A percentile compares a stretch with the other conserved stretches of the same genome.
Evolutionary conservation across 2,888 invertebrate species (phyloP).

Genomic region (Sphinx pinastri): DNA sequence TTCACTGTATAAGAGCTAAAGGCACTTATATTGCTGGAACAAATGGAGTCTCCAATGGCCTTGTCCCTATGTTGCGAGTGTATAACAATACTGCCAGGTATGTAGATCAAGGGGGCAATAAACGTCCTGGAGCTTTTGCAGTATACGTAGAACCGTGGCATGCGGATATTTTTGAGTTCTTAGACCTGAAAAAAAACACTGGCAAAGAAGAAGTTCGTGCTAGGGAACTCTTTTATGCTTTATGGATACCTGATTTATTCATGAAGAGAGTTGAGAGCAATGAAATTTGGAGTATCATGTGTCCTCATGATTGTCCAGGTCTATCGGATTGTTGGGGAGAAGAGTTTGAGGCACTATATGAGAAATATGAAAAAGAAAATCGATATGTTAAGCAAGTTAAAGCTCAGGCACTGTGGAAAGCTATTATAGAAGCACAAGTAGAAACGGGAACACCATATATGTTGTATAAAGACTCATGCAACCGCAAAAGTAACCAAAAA

Average conservation of each 20-base stretch:
- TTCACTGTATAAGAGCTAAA: slow-evolving; percentile 96
- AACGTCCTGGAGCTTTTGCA: slow-evolving; percentile 98
- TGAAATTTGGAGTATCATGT: slow-evolving; percentile 97
- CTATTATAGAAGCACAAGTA: slow-evolving; percentile 96
- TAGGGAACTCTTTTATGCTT: slow-evolving; percentile 96
- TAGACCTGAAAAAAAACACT: slow-evolving; percentile 97
- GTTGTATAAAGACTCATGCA: slow-evolving; percentile 98
- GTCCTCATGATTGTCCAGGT: slow-evolving; percentile 96
- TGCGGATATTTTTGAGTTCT: slow-evolving; percentile 97
- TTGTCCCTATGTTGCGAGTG: slow-evolving; percentile 97
- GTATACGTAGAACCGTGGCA: slow-evolving; percentile 99
- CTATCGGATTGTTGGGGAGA: slow-evolving; percentile 97
- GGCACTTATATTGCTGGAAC: slow-evolving; percentile 97
- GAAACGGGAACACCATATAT: slow-evolving; percentile 99
- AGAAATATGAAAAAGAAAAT: slow-evolving; percentile 92
- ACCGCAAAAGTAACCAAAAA: slow-evolving; percentile 98
- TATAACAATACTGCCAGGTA: slow-evolving; percentile 98
- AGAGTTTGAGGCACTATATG: slow-evolving; percentile 95
- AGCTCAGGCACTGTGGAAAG: slow-evolving; percentile 96
- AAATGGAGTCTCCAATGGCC: slow-evolving; percentile 96
- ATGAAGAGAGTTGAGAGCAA: slow-evolving; percentile 96
- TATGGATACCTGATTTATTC: slow-evolving; percentile 99
- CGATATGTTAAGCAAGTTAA: slow-evolving; percentile 87
- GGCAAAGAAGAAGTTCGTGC: slow-evolving; percentile 97
- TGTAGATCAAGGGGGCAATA: slow-evolving; percentile 99